A percentile compares a stretch with the other conserved stretches of the same genome.
Evolutionary conservation across 2,888 invertebrate species (phyloP).

Genomic region (Myathropa florea): DNA sequence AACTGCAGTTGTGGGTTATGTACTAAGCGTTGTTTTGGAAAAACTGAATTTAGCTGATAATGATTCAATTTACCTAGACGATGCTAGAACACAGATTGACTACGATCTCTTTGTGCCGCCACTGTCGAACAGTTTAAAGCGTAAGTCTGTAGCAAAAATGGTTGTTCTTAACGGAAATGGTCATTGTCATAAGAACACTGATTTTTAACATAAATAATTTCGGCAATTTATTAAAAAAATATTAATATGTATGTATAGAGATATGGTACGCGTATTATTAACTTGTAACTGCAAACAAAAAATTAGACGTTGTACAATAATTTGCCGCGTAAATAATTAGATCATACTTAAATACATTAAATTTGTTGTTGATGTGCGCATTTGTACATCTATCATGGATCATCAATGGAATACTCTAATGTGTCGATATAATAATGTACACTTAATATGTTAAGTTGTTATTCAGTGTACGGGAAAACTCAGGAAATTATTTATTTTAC

Average conservation of each 20-base stretch:
- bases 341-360: background rate
- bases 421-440: background rate
- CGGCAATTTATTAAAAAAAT: too few species aligned
- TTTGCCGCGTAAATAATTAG: background rate
- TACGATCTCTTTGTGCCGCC: constrained; percentile 83
- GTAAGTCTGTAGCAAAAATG: constrained; percentile 56
- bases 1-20: constrained; percentile 82
- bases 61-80: constrained; percentile 76
- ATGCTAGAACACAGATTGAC: constrained; percentile 80
- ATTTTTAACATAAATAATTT: constrained; percentile 38
- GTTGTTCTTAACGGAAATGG: constrained; percentile 25
- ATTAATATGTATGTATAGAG: too few species aligned
- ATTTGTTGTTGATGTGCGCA: background rate
- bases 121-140: constrained; percentile 81
- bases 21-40: constrained; percentile 80
- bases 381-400: too few species aligned
- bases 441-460: background rate
- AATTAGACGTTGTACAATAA: too few species aligned
- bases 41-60: constrained; percentile 77
- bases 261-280: background rate
- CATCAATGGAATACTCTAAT: background rate
- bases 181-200: constrained; percentile 36
- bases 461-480: background rate
- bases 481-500: background rate
- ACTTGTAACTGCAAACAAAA: too few species aligned